These are phyloP conservation scores for Anomalospiza imberbis DNA, from an alignment of 2,797 vertebrate species.

Conservation along the genomic window DNA sequence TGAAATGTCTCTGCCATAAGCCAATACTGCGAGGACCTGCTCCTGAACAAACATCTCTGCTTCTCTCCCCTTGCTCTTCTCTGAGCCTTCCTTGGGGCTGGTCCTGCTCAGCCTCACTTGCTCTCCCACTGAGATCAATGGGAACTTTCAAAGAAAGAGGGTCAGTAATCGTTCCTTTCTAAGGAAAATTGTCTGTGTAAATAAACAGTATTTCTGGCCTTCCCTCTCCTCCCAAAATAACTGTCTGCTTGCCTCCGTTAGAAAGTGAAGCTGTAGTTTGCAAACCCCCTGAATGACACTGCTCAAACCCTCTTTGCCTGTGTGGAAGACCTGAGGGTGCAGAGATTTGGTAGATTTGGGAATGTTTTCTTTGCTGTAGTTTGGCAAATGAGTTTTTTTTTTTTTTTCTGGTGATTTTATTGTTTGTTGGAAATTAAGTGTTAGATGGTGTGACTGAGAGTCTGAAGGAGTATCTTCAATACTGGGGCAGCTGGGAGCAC, in stretches of 20 bases:
- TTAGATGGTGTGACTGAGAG: not conserved
- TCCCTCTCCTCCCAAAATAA: not conserved
- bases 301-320: not conserved
- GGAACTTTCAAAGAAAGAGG: not conserved
- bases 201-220: not conserved
- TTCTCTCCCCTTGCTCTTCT: not conserved
- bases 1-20: not conserved
- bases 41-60: not conserved
- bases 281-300: not conserved
- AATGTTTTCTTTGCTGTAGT: not conserved
- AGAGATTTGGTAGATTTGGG: not conserved
- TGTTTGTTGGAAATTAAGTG: not conserved
- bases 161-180: not conserved
- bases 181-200: not conserved
- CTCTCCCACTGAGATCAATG: not conserved
- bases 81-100: not conserved
- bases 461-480: not conserved
- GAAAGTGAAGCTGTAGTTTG: not conserved
- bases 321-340: not conserved
- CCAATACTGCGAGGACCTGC: not conserved
- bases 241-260: not conserved
- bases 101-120: not conserved
- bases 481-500: not conserved
- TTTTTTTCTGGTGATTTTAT: not conserved
- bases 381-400: not conserved